Base-by-base conservation (phyloP, 2,113 vertebrate species). In the Nibea coibor region DNA sequence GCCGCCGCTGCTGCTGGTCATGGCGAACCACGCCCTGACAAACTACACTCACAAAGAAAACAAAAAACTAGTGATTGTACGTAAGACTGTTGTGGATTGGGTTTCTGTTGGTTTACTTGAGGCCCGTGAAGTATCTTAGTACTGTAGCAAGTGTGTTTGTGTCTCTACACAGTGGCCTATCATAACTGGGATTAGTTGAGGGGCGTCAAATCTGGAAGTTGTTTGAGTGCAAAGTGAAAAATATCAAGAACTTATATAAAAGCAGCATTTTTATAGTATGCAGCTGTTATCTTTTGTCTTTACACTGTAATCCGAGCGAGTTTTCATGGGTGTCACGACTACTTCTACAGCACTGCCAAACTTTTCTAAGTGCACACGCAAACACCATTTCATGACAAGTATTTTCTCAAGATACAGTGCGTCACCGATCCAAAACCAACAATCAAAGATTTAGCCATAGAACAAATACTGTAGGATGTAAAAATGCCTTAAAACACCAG, bases 401-500 rank as follows among this genome's bases (percentile, higher is more conserved):
- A 77, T 84, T 64, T 66, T 80, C 57, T 71, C 69, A 62, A 59
- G 62, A 78, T n/a, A 53, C 31, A 50, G 9, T 19, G 26, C 20
- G 17, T 78, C 80, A 72, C 58, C 43, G 31, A 43, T 65, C 26
- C 31, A 76, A 86, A 93, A 75, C 10, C 75, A 85, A 77, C 56
- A 47, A 88, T 82, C 42, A 88, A 39, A 87, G 56, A 76, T 20
- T 57, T 64, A 86, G 76, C 77, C 84, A 86, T 78, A 85, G 75
- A 87, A 80, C 50, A 84, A 93, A 88, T 87, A 83, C 77, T 89
- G 78, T 93, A 93, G 90, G 85, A 92, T 90, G 84, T 91, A 72
- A 93, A 94, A 94, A 94, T 95, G 95, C 94, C 95, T 96, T 96
- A 95, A 93, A 91, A 87, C 93, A 96, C 91, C 92, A 95, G 94